Conservation (phyloP, 1,140 invertebrate species). For the Lordiphosa stackelbergi region DNA sequence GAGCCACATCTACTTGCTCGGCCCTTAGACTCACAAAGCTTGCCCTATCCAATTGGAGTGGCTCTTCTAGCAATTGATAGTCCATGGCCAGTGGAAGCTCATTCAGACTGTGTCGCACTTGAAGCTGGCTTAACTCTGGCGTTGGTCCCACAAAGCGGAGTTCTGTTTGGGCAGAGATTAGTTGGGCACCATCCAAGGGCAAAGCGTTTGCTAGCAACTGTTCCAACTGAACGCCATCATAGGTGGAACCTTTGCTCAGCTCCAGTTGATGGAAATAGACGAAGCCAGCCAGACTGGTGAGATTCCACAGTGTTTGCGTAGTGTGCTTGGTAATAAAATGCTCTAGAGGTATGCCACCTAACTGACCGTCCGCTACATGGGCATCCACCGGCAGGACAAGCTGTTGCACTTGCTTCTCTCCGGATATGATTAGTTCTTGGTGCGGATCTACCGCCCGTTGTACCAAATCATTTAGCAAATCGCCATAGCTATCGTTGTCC, state of each 20-base stretch:
- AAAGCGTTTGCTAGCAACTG: conserved; percentile 69
- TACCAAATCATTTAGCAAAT: conserved; percentile 56
- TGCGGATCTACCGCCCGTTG: conserved; percentile 58
- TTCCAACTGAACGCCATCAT: conserved; percentile 72
- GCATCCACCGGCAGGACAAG: conserved; percentile 63
- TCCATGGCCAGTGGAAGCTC: conserved; percentile 25
- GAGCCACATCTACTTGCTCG: conserved; percentile 30
- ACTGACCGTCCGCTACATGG: conserved; percentile 40
- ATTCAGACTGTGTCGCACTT: conserved; percentile 37
- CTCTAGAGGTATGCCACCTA: conserved; percentile 76
- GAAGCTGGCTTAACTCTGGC: conserved; percentile 22
- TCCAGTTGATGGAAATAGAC: conserved; percentile 75
- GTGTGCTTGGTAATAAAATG: conserved; percentile 77
- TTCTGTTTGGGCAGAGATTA: conserved; percentile 5
- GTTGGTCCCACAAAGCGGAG: conserved; percentile 27
- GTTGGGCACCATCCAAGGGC: conserved; percentile 51
- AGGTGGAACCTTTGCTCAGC: conserved; percentile 47
- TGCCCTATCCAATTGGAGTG: conserved; percentile 36
- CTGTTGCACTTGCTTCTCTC: conserved; percentile 74
- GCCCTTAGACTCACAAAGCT: conserved; percentile 33
- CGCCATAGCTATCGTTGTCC: conserved; percentile 58
- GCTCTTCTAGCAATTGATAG: conserved; percentile 53
- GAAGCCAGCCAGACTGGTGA: conserved; percentile 69
- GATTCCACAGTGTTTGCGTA: conserved; percentile 64
- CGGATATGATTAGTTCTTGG: conserved; percentile 59